phyloP scores from a whole-genome alignment of 2,888 invertebrate species.

The Cylloceria caligata region DNA sequence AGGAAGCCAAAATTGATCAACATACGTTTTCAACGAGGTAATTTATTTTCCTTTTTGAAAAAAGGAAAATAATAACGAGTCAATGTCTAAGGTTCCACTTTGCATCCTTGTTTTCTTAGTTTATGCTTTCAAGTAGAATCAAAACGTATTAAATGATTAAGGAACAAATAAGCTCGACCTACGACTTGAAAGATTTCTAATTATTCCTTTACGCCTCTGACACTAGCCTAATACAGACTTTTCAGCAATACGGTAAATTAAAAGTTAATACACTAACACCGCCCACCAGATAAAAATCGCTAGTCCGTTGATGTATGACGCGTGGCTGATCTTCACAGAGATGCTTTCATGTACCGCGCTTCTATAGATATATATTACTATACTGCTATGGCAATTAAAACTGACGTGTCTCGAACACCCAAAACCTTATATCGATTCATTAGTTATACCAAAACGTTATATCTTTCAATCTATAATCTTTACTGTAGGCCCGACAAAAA shows the following conservation, averaged over 20 bases:
- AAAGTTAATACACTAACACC: conserved; percentile 12
- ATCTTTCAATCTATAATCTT: conserved; percentile 65
- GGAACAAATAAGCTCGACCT: too few species aligned
- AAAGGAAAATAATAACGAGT: too few species aligned
- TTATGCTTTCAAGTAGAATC: too few species aligned
- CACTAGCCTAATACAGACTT: neutral
- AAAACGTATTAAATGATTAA: too few species aligned
- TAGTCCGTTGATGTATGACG: conserved; percentile 24
- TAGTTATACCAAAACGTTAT: conserved; percentile 30
- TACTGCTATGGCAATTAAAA: conserved; percentile 70
- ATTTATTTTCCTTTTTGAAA: too few species aligned
- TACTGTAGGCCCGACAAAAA: conserved; percentile 34
- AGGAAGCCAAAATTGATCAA: too few species aligned
- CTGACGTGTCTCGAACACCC: conserved; percentile 64
- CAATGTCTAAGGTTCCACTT: too few species aligned
- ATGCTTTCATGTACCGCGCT: conserved; percentile 24
- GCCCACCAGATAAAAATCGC: conserved; percentile 47
- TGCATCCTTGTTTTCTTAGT: too few species aligned
- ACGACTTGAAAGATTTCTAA: neutral
- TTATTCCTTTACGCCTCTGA: neutral
- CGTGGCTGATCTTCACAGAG: conserved; percentile 19
- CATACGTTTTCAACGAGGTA: too few species aligned
- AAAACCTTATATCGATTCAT: conserved; percentile 63
- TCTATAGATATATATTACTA: conserved; percentile 30
- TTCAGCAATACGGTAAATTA: conserved; percentile 23